phyloP scores from a whole-genome alignment of 37 sponge, comb jelly and placozoan species.

The Agelas oroides region DNA sequence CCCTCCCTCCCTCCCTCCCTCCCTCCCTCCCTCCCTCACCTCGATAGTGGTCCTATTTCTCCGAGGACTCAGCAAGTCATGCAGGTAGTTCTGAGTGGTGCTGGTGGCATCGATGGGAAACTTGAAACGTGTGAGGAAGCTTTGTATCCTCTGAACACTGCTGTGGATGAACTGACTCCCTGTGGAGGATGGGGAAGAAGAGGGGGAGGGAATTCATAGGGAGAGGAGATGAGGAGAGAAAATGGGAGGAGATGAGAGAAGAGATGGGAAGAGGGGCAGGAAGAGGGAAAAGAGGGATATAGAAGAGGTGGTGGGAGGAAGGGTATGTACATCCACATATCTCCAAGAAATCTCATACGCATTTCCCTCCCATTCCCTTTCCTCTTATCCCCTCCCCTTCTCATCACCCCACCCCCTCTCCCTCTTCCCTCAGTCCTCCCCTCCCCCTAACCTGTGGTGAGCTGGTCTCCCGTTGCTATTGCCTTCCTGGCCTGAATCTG shows the following conservation, averaged over 20 bases:
- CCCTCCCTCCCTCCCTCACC: too few relatives aligned
- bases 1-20: too few relatives aligned
- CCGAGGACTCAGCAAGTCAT: conserved; percentile 36
- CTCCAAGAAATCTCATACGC: too few relatives aligned
- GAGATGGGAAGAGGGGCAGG: too few relatives aligned
- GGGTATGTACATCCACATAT: too few relatives aligned
- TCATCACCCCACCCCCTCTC: not conserved
- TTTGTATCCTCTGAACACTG: conserved; percentile 22
- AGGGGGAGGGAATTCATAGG: not conserved
- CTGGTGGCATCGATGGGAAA: not conserved
- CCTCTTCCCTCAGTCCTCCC: not conserved
- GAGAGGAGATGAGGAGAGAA: too few relatives aligned
- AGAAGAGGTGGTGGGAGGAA: too few relatives aligned
- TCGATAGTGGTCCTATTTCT: not conserved
- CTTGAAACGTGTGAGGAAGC: conserved; percentile 11
- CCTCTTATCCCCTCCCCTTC: not conserved
- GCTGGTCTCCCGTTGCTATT: not conserved
- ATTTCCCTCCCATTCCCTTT: not conserved
- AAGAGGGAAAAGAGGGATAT: too few relatives aligned
- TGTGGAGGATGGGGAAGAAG: not conserved
- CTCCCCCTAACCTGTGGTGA: not conserved
- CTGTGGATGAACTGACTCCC: conserved; percentile 43
- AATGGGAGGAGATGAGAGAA: too few relatives aligned
- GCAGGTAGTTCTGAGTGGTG: conserved; percentile 30
- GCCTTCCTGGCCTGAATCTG: not conserved